Conservation (phyloP, 2,797 vertebrate genomes). For the Neomorphus geoffroyi region DNA sequence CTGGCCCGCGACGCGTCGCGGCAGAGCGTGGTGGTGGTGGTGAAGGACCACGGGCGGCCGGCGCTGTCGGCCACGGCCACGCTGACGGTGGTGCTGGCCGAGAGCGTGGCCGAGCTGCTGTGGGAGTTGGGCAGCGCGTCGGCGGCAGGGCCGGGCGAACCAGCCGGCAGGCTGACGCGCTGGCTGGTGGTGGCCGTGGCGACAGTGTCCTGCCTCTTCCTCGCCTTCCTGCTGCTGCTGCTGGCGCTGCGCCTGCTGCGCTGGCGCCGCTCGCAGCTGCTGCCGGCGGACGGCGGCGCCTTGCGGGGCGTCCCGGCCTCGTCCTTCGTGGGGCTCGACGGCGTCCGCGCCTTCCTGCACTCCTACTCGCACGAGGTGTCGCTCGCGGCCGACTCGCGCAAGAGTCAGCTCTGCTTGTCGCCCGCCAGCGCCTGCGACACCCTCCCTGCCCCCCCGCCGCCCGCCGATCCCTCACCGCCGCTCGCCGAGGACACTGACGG, state of each 20-base stretch:
- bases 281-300: conserved; percentile 42
- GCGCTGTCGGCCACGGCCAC: conserved; percentile 68
- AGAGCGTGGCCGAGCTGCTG: conserved; percentile 28
- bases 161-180: neutral
- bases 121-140: conserved; percentile 10
- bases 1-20: conserved; percentile 3
- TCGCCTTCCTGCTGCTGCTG: conserved; percentile 49
- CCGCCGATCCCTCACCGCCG: no score
- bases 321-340: conserved; percentile 14
- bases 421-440: no score
- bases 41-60: conserved; percentile 59
- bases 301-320: conserved; percentile 67
- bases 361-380: no score
- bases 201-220: conserved; percentile 52
- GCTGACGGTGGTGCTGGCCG: conserved; percentile 46
- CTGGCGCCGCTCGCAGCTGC: conserved; percentile 23
- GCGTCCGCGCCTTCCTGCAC: conserved; percentile 29
- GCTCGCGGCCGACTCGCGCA: no score
- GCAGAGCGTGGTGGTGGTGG: conserved; percentile 73
- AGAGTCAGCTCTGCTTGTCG: no score
- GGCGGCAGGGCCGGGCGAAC: neutral
- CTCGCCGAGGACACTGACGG: no score
- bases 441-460: no score
- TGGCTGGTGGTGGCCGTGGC: conserved; percentile 42
- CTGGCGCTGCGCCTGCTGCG: conserved; percentile 21